These are phyloP conservation scores for Amphipoea lucens DNA, from an alignment of 2,888 invertebrate genomes.

Conservation along the genomic window DNA sequence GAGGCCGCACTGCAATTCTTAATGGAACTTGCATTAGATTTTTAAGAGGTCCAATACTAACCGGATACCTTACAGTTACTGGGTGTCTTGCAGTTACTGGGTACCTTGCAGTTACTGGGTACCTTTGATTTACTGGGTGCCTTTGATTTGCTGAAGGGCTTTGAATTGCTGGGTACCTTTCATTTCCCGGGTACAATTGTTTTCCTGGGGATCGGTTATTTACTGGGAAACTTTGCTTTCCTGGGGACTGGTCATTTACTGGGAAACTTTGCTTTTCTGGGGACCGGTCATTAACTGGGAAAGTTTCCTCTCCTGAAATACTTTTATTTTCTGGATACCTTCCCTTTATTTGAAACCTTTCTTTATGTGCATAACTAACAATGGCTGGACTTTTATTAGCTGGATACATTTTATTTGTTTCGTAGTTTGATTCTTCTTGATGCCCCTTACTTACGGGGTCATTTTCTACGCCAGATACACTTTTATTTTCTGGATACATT, in stretches of 20 bases:
- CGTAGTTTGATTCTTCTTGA: neutral
- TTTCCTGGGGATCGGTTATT: neutral
- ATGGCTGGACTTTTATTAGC: neutral
- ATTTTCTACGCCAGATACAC: neutral
- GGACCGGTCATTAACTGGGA: neutral
- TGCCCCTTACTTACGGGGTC: neutral
- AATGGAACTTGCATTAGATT: neutral
- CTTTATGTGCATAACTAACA: neutral
- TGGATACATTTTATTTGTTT: conserved; percentile 4
- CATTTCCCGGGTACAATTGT: neutral
- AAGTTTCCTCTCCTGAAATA: neutral
- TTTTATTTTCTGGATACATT: neutral
- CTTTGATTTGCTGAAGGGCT: neutral
- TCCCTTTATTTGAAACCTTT: neutral
- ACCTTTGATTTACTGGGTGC: neutral
- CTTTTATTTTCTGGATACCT: neutral
- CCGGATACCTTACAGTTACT: neutral
- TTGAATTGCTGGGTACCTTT: neutral
- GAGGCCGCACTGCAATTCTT: neutral
- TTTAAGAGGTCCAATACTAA: neutral
- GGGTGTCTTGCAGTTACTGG: neutral
- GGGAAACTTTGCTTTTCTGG: neutral
- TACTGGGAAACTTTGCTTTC: neutral
- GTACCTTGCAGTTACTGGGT: neutral
- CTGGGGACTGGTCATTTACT: neutral